Conservation (phyloP, 1,140 invertebrate genomes). For the Drosophila gunungcola region DNA sequence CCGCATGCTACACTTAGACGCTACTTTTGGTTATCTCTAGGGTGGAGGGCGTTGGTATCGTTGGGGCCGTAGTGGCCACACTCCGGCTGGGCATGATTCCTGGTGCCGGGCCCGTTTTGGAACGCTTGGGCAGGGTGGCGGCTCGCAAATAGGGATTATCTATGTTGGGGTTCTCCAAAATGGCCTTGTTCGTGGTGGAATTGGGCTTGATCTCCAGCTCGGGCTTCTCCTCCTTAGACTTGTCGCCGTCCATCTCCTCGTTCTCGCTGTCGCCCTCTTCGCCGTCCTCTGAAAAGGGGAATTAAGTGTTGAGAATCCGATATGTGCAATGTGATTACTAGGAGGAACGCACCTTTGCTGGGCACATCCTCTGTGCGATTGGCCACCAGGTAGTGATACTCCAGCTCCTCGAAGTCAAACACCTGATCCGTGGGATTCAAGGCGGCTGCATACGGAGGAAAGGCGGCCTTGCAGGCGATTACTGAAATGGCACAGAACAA, state of each 20-base stretch:
- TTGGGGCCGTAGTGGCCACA: not conserved
- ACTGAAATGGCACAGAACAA: constrained; percentile 86
- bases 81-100: constrained; percentile 12
- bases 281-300: constrained; percentile 68
- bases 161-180: constrained; percentile 87
- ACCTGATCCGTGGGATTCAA: constrained; percentile 97
- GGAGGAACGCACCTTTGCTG: constrained; percentile 75
- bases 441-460: constrained; percentile 93
- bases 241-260: constrained; percentile 81
- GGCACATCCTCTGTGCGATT: constrained; percentile 71
- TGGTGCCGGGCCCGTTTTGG: constrained; percentile 37
- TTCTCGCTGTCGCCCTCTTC: constrained; percentile 74
- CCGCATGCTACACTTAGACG: constrained; percentile 9
- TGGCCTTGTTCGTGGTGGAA: constrained; percentile 67
- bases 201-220: constrained; percentile 80
- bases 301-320: constrained; percentile 19
- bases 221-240: constrained; percentile 85
- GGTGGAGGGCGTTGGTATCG: constrained; percentile 23
- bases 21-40: constrained; percentile 30
- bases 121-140: constrained; percentile 89
- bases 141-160: constrained; percentile 95
- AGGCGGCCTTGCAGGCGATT: constrained; percentile 92
- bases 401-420: constrained; percentile 95
- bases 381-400: constrained; percentile 90
- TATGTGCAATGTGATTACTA: too few relatives aligned